Evolutionary conservation across 2,797 vertebrate species (phyloP), one percentile per base, ranked within the genome.

Genomic region (Pelobates cultripes): DNA sequence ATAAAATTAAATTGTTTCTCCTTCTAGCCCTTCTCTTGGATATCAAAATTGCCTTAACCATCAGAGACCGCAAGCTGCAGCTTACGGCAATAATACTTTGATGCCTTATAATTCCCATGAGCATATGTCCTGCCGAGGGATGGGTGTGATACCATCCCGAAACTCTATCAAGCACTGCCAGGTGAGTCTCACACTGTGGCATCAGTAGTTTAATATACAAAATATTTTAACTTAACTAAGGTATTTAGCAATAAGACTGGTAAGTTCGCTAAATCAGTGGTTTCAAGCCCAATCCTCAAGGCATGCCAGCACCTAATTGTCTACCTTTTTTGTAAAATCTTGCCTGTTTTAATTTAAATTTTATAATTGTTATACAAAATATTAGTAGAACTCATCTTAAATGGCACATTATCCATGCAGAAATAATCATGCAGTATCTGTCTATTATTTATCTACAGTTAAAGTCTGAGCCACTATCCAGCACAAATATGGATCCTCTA

Each of bases 401-500:
- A 28, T 28, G 28, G 28, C 28, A 28, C 28, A 28, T 28, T 28
- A 28, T 28, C 28, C 28, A 28, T 28, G 28, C 28, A 28, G 1
- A 28, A 28, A 28, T 28, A 28, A 28, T 28, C 28, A 28, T 28
- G 28, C 28, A 28, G 28, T 28, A 28, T 28, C 28, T 28, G 28
- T 28, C 28, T 28, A 28, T 92, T 60, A 92, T 13, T 4, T 70
- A 28, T 12, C 5, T 45, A 85, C 89, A 99, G 96, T 88, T 99
- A 77, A 99, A 99, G 91, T 94, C 96, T 8, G 97, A 99, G 89
- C 95, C 96, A 8, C 92, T 94, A 45, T 87, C 96, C 79, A 91
- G 93, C 76, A 89, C 93, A 47, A 89, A 93, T 60, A 88, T 97
- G 91, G 92, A 94, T 63, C 91, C 91, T 81, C 92, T 97, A 81